Evolutionary conservation across 2,113 vertebrate species (phyloP), one percentile per base, ranked within the genome.

Genomic region (Salvelinus namaycush): DNA sequence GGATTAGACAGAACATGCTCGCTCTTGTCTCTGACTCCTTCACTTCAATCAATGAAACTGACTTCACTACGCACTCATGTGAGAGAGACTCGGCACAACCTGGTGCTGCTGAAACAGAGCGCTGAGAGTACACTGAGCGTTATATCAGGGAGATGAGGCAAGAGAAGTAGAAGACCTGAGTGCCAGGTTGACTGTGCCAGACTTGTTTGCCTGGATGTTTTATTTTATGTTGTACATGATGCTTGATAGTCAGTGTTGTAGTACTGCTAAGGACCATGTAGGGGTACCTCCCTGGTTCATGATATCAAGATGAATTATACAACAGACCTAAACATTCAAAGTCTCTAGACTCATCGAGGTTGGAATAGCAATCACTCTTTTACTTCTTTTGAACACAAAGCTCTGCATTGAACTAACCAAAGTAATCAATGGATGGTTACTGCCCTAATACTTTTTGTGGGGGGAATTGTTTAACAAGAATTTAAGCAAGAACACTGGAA

Each of bases 1-100:
- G 88, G 87, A 91, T 92, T 90, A 91, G 88, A 85, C 83, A 81
- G 76, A 90, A 88, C 83, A 87, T 83, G 81, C 83, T 87, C 80
- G 75, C 86, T 86, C 80, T 85, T 83, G 73, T 78, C 86, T 82
- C 79, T 31, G 79, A 81, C 79, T 87, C 74, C 70, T 83, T 79
- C 81, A 82, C 82, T 84, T 87, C 81, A 89, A 89, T 91, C 83
- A 89, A 89, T 89, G 87, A 88, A 83, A 72, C 81, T 79, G 73
- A 86, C 88, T 86, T 86, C 78, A 84, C 68, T n/a, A 74, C 72
- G 68, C 59, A 79, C 48, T 62, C 29, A 22, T 77, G 48, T 54
- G 76, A 18, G 80, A 48, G 59, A 71, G 0, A 34, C 64, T 71
- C 34, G 16, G 51, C 51, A 13, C 16, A 54, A 5, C 16, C 12